phyloP scores from a whole-genome alignment of 30 jellyfish, hydroid and myxozoan species.

The Turritopsis dohrnii region DNA sequence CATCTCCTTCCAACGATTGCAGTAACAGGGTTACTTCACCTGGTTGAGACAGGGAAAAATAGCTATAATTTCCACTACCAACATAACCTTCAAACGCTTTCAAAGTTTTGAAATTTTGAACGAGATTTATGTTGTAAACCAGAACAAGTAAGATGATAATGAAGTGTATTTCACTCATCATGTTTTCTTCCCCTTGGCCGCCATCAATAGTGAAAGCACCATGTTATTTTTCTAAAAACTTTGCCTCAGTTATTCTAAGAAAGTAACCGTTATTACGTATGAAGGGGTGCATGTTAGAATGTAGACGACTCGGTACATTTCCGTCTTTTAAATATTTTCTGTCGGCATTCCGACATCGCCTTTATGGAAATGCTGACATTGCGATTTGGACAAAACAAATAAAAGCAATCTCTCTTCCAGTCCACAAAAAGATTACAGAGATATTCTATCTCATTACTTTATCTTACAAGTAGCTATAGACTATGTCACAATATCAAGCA shows the following conservation, averaged over 20 bases:
- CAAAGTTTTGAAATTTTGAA: neutral
- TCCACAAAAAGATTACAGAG: too few species aligned
- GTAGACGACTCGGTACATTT: too few species aligned
- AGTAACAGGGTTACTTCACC: conserved; percentile 65
- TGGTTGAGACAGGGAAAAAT: conserved; percentile 50
- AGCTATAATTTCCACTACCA: conserved; percentile 85
- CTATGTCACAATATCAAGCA: too few species aligned
- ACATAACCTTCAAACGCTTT: conserved; percentile 38
- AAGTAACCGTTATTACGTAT: too few species aligned
- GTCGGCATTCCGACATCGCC: too few species aligned
- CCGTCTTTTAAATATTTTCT: too few species aligned
- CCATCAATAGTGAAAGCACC: neutral
- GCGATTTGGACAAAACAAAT: too few species aligned
- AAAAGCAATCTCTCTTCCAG: too few species aligned
- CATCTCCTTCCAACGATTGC: conserved; percentile 68
- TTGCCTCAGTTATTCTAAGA: neutral
- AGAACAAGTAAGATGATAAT: neutral
- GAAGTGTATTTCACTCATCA: neutral
- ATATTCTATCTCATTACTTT: too few species aligned
- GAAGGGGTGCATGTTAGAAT: too few species aligned
- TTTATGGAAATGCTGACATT: too few species aligned
- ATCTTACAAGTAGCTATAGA: too few species aligned
- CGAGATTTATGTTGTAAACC: neutral
- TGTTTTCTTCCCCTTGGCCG: neutral
- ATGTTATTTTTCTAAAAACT: neutral